phyloP scores from a whole-genome alignment of 2,113 vertebrate species.

The human region DNA sequence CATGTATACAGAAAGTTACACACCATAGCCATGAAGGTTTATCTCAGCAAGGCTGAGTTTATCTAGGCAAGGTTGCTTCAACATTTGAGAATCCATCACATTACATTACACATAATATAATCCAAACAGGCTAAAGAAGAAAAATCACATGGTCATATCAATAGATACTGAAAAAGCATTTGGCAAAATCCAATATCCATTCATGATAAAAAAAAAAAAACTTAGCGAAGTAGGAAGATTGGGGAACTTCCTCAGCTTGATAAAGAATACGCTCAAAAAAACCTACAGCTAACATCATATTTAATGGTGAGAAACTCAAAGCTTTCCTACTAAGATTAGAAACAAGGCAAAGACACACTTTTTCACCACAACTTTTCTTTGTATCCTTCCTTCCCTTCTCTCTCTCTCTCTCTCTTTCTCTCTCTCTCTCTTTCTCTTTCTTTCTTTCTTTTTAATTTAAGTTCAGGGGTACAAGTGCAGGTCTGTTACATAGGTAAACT shows the following conservation, averaged over 20 bases:
- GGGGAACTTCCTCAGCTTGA: neutral
- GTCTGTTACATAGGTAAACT: too few species aligned
- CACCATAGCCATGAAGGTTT: neutral
- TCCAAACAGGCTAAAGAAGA: constrained; percentile 8
- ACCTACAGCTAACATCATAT: neutral
- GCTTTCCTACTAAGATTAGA: neutral
- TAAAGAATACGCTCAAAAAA: neutral
- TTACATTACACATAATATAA: neutral
- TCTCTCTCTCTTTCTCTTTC: too few species aligned
- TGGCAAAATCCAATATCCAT: neutral
- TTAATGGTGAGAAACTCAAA: neutral
- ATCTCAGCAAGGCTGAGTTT: neutral
- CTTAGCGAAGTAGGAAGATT: neutral
- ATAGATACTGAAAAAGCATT: neutral
- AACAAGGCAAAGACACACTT: neutral
- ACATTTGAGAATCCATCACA: neutral
- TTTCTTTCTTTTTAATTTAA: too few species aligned
- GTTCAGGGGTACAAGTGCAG: too few species aligned
- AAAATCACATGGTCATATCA: neutral
- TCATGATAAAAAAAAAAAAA: neutral
- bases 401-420: too few species aligned
- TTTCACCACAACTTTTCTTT: too few species aligned
- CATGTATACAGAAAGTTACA: neutral
- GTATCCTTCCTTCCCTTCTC: too few species aligned
- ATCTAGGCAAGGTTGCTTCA: neutral